Percentiles rank a stretch among this genome's conserved stretches.
These are phyloP conservation scores for Stegostoma tigrinum DNA, from an alignment of 2,113 vertebrate species.

Conservation along the genomic window DNA sequence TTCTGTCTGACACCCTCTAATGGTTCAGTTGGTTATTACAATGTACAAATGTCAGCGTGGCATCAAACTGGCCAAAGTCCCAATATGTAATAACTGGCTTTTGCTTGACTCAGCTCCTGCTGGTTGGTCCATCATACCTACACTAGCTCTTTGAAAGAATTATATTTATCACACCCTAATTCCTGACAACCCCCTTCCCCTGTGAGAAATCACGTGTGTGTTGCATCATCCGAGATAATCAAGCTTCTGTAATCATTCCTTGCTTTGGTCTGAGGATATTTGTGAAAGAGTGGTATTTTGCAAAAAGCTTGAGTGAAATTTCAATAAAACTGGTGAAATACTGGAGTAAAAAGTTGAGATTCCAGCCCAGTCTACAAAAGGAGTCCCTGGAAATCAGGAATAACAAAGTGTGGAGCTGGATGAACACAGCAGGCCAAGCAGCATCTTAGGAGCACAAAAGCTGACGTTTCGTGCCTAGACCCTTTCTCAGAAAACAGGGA, in stretches of 20 bases:
- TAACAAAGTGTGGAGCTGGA: too few species aligned
- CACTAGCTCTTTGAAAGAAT: background rate
- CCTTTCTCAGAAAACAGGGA: too few species aligned
- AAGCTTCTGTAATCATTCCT: background rate
- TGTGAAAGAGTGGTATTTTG: background rate
- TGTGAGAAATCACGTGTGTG: background rate
- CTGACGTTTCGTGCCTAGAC: too few species aligned
- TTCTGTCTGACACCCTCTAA: background rate
- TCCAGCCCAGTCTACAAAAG: too few species aligned
- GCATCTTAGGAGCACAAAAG: too few species aligned
- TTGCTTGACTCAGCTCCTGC: background rate
- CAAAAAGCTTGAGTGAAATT: background rate
- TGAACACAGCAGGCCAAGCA: too few species aligned
- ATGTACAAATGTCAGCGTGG: background rate
- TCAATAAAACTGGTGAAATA: background rate
- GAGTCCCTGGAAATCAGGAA: too few species aligned
- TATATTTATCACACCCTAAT: background rate
- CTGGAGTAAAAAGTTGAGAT: too few species aligned
- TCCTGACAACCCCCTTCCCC: background rate
- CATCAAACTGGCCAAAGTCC: background rate
- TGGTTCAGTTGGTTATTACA: too few species aligned
- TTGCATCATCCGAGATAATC: background rate
- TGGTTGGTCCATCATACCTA: background rate
- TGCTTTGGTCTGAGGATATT: background rate
- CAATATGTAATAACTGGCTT: background rate